Evolutionary conservation across 2,113 vertebrate genomes (phyloP).

Genomic region (Austrofundulus limnaeus): DNA sequence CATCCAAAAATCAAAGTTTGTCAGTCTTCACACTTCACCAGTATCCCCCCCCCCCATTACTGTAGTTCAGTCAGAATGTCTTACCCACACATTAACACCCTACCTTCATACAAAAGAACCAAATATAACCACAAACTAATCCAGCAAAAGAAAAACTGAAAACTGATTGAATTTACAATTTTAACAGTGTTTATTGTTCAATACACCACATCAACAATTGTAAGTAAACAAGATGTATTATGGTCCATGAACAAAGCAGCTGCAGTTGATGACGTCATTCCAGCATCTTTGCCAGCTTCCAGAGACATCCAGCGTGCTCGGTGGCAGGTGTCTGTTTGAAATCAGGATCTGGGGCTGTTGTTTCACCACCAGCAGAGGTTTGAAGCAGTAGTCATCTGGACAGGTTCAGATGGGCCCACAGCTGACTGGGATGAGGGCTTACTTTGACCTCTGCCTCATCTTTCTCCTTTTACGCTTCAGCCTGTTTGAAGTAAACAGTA

Average conservation of each 20-base stretch:
- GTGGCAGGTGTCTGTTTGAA: background rate
- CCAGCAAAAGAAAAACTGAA: background rate
- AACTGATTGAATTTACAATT: background rate
- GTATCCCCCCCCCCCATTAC: too few species aligned
- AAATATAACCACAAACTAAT: background rate
- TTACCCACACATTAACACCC: too few species aligned
- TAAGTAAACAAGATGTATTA: slow-evolving; percentile 40
- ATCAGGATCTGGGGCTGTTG: background rate
- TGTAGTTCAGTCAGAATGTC: too few species aligned
- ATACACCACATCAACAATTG: slow-evolving; percentile 49
- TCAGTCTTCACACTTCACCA: too few species aligned
- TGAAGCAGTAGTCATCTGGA: slow-evolving; percentile 15
- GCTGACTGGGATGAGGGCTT: slow-evolving; percentile 64
- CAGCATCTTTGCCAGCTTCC: slow-evolving; percentile 36
- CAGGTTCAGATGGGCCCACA: slow-evolving; percentile 38
- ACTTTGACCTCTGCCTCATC: slow-evolving; percentile 98
- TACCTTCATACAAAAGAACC: too few species aligned
- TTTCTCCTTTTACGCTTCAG: slow-evolving; percentile 97
- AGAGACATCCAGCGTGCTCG: background rate
- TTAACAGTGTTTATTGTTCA: slow-evolving; percentile 63
- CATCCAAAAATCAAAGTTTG: too few species aligned
- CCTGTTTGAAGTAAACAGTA: slow-evolving; percentile 60
- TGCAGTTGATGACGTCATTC: slow-evolving; percentile 34
- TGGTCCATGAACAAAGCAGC: slow-evolving; percentile 63
- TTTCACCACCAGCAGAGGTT: background rate